These are phyloP conservation scores for Chaetops frenatus DNA, from an alignment of 2,113 vertebrate species.

Conservation along the genomic window DNA sequence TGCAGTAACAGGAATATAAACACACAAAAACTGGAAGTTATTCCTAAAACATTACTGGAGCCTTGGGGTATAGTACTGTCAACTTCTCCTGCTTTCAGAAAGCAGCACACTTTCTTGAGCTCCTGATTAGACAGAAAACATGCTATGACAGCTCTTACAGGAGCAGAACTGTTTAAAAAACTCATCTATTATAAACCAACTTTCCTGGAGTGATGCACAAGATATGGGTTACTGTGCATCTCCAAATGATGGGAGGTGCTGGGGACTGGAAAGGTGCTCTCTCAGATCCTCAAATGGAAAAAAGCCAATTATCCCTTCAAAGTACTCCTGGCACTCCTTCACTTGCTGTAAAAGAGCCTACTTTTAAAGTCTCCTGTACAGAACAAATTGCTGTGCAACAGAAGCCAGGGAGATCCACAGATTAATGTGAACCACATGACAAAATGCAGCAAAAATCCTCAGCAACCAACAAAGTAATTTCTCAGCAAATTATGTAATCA, in stretches of 20 bases:
- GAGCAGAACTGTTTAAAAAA: background rate
- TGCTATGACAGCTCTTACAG: background rate
- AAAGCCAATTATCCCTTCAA: slow-evolving; percentile 28
- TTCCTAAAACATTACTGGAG: background rate
- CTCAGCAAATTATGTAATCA: background rate
- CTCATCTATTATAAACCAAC: background rate
- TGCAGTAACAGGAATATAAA: background rate
- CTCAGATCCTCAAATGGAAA: slow-evolving; percentile 4
- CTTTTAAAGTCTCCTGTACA: background rate
- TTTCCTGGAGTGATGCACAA: background rate
- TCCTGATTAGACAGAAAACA: background rate
- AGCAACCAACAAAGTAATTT: background rate
- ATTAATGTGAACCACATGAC: background rate
- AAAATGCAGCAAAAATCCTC: slow-evolving; percentile 2
- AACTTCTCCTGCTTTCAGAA: background rate
- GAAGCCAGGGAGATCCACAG: background rate
- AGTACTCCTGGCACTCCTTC: background rate
- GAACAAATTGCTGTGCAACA: background rate
- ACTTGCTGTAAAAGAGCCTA: background rate
- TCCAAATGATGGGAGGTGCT: background rate
- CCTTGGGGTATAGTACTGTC: background rate
- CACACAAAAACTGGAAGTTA: background rate
- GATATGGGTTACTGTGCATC: slow-evolving; percentile 11
- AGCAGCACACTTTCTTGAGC: background rate
- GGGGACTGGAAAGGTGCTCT: background rate